Evolutionary conservation across 1,140 invertebrate species (phyloP).

Genomic region (Cylas formicarius): DNA sequence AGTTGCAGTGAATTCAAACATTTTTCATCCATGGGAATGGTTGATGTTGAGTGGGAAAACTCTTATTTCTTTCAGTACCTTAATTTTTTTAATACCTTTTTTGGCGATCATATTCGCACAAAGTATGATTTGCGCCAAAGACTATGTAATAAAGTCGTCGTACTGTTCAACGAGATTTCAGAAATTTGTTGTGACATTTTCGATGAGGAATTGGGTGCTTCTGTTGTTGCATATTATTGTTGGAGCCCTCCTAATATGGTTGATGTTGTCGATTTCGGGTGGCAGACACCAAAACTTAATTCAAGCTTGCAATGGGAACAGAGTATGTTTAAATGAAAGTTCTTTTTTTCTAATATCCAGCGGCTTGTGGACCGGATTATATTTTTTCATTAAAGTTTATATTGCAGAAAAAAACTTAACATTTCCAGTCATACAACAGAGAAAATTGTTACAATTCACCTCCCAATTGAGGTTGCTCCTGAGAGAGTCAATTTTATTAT

Average conservation of each 20-base stretch:
- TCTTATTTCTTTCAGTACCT: constrained; percentile 48
- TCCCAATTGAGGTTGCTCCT: constrained; percentile 49
- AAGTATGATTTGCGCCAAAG: constrained; percentile 53
- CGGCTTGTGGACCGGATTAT: constrained; percentile 62
- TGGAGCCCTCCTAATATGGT: constrained; percentile 52
- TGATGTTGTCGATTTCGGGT: constrained; percentile 54
- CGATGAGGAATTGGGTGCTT: constrained; percentile 52
- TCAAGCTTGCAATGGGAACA: constrained; percentile 29
- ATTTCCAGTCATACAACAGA: constrained; percentile 61
- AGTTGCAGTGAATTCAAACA: constrained; percentile 47
- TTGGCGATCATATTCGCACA: constrained; percentile 47
- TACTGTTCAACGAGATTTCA: constrained; percentile 55
- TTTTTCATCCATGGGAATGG: constrained; percentile 48
- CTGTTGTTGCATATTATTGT: constrained; percentile 49
- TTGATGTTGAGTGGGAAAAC: constrained; percentile 43
- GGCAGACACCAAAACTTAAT: constrained; percentile 46
- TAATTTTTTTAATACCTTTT: constrained; percentile 50
- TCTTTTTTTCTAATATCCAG: constrained; percentile 55
- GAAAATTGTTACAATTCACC: constrained; percentile 57
- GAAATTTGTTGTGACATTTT: constrained; percentile 53
- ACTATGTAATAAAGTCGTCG: constrained; percentile 45
- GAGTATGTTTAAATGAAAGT: constrained; percentile 47
- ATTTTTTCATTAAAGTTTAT: constrained; percentile 54
- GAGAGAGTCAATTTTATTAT: constrained; percentile 48
- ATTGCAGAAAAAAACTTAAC: constrained; percentile 49